Conservation (phyloP, 2,888 invertebrate genomes). For the Zygothrica quintamaculata region DNA sequence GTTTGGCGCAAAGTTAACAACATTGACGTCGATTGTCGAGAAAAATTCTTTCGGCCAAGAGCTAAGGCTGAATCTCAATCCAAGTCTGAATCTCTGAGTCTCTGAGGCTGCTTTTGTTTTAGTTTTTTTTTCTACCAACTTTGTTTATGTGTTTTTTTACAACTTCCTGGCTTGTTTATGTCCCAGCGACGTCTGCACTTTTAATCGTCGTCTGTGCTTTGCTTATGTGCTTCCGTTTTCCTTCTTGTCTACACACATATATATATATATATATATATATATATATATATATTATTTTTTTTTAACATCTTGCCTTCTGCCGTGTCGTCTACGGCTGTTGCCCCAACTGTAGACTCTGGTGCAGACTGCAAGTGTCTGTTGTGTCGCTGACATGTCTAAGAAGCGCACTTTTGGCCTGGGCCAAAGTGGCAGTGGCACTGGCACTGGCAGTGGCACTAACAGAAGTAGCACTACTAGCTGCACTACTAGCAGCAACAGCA, state of each 20-base stretch:
- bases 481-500: constrained; percentile 27
- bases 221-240: constrained; percentile 65
- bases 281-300: constrained; percentile 20
- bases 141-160: constrained; percentile 63
- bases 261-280: constrained; percentile 44
- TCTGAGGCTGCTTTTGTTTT: constrained; percentile 61
- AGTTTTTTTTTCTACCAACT: constrained; percentile 48
- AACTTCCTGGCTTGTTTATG: constrained; percentile 72
- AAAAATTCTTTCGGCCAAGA: constrained; percentile 38
- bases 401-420: constrained; percentile 59
- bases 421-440: constrained; percentile 62
- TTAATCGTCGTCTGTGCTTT: constrained; percentile 63
- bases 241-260: constrained; percentile 47
- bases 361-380: constrained; percentile 65
- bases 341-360: constrained; percentile 25
- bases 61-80: constrained; percentile 26
- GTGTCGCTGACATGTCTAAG: constrained; percentile 73
- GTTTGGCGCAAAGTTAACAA: constrained; percentile 59
- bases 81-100: constrained; percentile 21
- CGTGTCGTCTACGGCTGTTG: constrained; percentile 14
- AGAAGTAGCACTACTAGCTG: no score
- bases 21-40: constrained; percentile 30
- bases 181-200: constrained; percentile 69
- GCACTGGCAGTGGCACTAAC: no score
- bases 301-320: background rate